Evolutionary conservation across 2,113 vertebrate genomes (phyloP).

Genomic region (Circaetus cinerascens): DNA sequence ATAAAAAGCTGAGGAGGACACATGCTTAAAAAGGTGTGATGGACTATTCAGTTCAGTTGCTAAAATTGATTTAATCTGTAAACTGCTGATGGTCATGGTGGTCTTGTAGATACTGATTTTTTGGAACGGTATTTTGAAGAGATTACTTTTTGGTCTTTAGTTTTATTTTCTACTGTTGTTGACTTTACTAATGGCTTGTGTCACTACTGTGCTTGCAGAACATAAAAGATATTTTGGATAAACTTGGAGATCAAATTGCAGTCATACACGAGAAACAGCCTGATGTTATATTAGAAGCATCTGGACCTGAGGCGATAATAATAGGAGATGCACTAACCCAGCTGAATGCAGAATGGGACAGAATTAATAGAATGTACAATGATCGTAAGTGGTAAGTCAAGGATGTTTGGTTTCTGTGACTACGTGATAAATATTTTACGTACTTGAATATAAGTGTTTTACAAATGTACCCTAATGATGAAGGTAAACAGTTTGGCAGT

Average conservation of each 20-base stretch:
- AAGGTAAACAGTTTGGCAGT: neutral
- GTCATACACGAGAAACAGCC: conserved; percentile 88
- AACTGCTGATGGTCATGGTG: neutral
- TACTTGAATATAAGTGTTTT: neutral
- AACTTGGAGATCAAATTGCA: conserved; percentile 83
- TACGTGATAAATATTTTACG: neutral
- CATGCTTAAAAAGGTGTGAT: neutral
- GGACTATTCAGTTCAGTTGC: neutral
- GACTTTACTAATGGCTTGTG: neutral
- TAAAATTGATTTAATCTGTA: neutral
- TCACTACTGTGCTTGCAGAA: conserved; percentile 72
- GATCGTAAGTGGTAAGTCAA: conserved; percentile 86
- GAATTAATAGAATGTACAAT: conserved; percentile 88
- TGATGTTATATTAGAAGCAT: conserved; percentile 84
- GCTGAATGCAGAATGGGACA: conserved; percentile 91
- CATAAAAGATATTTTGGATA: conserved; percentile 87
- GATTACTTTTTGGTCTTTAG: neutral
- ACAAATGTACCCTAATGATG: neutral
- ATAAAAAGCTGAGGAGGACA: neutral
- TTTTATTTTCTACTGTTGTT: neutral
- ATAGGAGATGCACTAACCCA: conserved; percentile 86
- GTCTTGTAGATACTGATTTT: neutral
- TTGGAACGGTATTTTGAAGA: neutral
- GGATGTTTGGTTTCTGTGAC: neutral
- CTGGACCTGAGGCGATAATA: conserved; percentile 83